These are phyloP conservation scores for Hemiprocne comata DNA, from an alignment of 2,113 vertebrate genomes.

Conservation along the genomic window DNA sequence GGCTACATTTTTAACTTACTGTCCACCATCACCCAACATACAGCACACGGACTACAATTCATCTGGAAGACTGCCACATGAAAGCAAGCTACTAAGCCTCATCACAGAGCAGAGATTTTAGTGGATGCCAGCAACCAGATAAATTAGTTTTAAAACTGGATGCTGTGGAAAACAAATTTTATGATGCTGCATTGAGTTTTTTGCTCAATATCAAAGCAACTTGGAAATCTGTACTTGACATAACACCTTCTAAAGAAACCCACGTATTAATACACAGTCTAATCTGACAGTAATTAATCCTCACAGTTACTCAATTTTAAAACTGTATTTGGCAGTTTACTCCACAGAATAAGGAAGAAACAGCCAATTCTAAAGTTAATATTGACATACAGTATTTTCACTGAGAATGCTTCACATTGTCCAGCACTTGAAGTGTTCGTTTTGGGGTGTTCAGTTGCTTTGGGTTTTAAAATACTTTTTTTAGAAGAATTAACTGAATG, in stretches of 20 bases:
- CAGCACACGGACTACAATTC: not conserved
- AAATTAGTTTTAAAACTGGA: not conserved
- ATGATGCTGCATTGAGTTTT: not conserved
- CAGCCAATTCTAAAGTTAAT: not conserved
- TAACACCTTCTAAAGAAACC: not conserved
- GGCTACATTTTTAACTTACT: not conserved
- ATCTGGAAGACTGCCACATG: not conserved
- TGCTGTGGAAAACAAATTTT: not conserved
- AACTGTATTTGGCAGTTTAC: not conserved
- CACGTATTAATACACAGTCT: not conserved
- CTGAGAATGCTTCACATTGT: not conserved
- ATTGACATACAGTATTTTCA: not conserved
- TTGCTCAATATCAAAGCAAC: not conserved
- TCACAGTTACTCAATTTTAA: not conserved
- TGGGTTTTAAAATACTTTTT: not conserved
- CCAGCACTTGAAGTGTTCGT: not conserved
- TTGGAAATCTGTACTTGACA: not conserved
- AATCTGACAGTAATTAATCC: not conserved
- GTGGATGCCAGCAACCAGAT: not conserved
- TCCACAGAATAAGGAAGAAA: not conserved
- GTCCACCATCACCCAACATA: not conserved
- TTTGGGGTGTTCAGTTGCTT: not conserved
- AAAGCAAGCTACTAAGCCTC: not conserved
- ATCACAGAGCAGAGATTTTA: not conserved
- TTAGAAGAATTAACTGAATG: not conserved